A percentile compares a stretch with the other conserved stretches of the same genome.
These are phyloP conservation scores for Mythimna ferrago DNA, from an alignment of 2,888 invertebrate genomes.

Conservation along the genomic window DNA sequence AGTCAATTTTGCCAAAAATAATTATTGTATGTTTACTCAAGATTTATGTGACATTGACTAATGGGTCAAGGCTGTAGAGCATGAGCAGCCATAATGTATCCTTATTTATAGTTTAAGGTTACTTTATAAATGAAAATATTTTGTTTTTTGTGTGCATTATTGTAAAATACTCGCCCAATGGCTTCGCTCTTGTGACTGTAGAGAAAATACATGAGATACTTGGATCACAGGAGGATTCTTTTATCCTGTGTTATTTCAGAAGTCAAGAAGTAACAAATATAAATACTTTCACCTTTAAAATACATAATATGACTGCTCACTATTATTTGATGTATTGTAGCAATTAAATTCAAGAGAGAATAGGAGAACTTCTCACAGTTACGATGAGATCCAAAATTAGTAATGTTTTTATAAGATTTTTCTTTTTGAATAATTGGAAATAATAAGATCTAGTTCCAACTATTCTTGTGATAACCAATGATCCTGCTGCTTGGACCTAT, in stretches of 20 bases:
- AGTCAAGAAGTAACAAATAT: no score
- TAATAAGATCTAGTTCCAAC: no score
- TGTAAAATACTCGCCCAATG: background rate
- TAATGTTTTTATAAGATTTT: no score
- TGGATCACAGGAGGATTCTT: no score
- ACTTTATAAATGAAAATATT: background rate
- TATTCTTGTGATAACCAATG: background rate
- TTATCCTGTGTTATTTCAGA: no score
- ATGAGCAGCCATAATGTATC: constrained; percentile 17
- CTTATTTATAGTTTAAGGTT: constrained; percentile 15
- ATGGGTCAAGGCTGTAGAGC: constrained; percentile 44
- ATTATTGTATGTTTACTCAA: constrained; percentile 5
- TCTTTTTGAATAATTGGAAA: no score
- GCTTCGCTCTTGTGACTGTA: no score
- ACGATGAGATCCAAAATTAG: background rate
- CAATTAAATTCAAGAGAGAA: background rate
- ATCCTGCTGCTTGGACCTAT: background rate
- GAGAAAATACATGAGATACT: no score
- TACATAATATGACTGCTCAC: no score
- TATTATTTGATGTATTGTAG: no score
- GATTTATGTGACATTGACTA: constrained; percentile 44
- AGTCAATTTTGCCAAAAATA: background rate
- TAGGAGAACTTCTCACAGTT: background rate
- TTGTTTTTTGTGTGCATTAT: background rate
- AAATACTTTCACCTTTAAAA: no score